These are phyloP conservation scores for Paramacrobiotus metropolitanus DNA, from an alignment of 1,140 invertebrate species.

Conservation along the genomic window DNA sequence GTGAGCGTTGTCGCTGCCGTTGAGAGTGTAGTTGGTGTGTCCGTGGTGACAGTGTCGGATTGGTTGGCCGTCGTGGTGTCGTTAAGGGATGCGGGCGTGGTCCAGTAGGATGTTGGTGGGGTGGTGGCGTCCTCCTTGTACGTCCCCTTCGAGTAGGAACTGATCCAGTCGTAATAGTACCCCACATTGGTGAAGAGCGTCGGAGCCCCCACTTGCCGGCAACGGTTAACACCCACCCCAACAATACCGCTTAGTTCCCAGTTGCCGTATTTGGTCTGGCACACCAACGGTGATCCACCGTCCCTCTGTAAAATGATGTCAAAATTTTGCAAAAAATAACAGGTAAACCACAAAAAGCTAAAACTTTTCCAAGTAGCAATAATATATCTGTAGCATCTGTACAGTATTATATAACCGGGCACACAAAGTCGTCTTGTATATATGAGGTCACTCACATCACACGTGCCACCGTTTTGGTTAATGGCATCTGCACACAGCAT, in stretches of 20 bases:
- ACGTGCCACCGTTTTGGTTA: not conserved
- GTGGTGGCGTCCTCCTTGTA: not conserved
- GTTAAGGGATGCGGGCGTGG: not conserved
- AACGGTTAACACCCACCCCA: not conserved
- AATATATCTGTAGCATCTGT: too few relatives aligned
- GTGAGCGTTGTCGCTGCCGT: not conserved
- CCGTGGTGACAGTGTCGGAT: not conserved
- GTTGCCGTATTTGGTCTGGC: conserved; percentile 2
- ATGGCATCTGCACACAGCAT: not conserved
- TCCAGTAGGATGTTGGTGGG: too few relatives aligned
- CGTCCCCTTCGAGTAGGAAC: not conserved
- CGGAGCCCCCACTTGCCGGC: not conserved
- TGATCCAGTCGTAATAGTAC: conserved; percentile 2
- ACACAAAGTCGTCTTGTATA: too few relatives aligned
- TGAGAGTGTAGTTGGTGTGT: not conserved
- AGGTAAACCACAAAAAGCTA: too few relatives aligned
- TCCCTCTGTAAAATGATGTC: not conserved
- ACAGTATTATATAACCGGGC: too few relatives aligned
- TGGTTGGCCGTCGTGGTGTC: not conserved
- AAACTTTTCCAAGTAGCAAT: too few relatives aligned
- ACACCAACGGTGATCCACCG: conserved; percentile 2
- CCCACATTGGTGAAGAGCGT: conserved; percentile 3
- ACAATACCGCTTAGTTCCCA: conserved; percentile 1
- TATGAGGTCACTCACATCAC: not conserved
- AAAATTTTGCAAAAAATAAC: too few relatives aligned